These are phyloP conservation scores for Cinclus mexicanus DNA, from an alignment of 2,113 vertebrate genomes.

Conservation along the genomic window DNA sequence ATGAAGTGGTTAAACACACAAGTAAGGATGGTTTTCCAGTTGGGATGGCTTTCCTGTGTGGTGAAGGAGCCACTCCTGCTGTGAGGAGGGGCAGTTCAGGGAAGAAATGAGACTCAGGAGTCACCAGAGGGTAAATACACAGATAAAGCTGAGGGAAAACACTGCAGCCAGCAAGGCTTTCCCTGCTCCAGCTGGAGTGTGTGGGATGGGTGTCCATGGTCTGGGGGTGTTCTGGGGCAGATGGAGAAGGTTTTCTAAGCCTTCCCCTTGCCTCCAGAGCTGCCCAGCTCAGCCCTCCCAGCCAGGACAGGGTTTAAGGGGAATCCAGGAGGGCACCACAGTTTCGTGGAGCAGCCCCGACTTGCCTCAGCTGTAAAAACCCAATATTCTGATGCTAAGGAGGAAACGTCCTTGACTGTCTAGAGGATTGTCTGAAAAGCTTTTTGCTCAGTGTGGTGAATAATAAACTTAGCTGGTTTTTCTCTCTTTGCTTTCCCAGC, in stretches of 20 bases:
- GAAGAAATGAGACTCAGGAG: constrained; percentile 29
- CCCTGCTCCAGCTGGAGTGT: not conserved
- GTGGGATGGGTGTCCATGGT: not conserved
- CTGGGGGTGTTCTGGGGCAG: not conserved
- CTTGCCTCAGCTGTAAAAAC: not conserved
- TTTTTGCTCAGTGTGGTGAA: not conserved
- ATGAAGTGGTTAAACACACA: constrained; percentile 30
- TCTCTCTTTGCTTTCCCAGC: constrained; percentile 73
- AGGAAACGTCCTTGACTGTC: not conserved
- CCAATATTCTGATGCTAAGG: not conserved
- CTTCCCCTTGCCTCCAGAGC: not conserved
- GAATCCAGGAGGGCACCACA: not conserved
- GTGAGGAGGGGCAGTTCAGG: not conserved
- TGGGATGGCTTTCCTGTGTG: constrained; percentile 10
- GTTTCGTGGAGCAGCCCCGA: accelerated
- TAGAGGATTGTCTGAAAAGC: not conserved
- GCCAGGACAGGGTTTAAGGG: not conserved
- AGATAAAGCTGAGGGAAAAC: constrained; percentile 13
- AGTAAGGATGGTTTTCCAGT: constrained; percentile 1
- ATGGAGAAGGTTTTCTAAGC: not conserved
- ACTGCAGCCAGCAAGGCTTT: not conserved
- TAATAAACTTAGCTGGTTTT: not conserved
- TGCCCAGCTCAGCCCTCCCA: not conserved
- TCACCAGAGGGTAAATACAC: constrained; percentile 32
- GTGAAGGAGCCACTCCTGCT: constrained; percentile 36